These are phyloP conservation scores for Ceratina australensis DNA, from an alignment of 1,140 invertebrate species.

Conservation along the genomic window DNA sequence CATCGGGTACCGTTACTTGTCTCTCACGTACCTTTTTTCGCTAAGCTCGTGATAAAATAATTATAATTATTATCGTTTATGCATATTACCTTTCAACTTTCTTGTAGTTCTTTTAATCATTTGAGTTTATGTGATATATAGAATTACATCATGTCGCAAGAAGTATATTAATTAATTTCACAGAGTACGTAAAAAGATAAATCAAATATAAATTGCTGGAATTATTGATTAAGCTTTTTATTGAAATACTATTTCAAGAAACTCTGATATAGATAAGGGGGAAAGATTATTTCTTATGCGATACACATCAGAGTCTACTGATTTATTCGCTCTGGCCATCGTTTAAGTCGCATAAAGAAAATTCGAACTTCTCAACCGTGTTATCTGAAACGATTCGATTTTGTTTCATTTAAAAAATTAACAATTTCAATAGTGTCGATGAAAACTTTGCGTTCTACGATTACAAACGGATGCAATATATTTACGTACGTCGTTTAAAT, in stretches of 20 bases:
- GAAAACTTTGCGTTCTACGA: too few species aligned
- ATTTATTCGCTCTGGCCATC: neutral
- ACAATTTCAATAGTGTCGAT: too few species aligned
- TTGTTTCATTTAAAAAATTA: too few species aligned
- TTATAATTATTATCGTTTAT: neutral
- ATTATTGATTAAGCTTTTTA: neutral
- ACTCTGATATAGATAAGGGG: neutral
- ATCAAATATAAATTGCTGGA: neutral
- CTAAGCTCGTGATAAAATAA: neutral
- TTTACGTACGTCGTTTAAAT: too few species aligned
- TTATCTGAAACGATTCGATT: slow-evolving; percentile 10
- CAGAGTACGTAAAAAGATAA: neutral
- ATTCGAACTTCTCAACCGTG: neutral
- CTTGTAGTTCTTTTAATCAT: neutral
- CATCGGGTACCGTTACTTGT: slow-evolving; percentile 8
- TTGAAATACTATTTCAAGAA: neutral
- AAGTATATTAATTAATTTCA: neutral
- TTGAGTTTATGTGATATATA: too few species aligned
- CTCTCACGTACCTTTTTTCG: neutral
- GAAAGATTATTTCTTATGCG: neutral
- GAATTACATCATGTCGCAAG: neutral
- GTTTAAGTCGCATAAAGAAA: neutral
- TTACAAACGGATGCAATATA: too few species aligned
- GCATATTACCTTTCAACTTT: neutral
- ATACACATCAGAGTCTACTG: neutral